These are phyloP conservation scores for Ichneumoninae sp. DNA, from an alignment of 2,888 invertebrate species.

Conservation along the genomic window DNA sequence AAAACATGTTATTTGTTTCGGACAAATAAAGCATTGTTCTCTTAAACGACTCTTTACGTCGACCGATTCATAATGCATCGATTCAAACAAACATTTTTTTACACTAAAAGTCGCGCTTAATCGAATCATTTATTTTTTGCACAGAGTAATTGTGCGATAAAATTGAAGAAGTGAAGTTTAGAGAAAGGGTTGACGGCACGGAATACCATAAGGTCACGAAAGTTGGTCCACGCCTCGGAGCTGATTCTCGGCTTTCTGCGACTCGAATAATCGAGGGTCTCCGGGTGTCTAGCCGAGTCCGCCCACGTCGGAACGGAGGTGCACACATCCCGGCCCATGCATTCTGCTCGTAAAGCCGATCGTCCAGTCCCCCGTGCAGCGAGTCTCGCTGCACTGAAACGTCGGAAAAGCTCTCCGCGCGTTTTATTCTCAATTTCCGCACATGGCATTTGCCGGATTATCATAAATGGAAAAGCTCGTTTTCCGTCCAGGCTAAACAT, in stretches of 20 bases:
- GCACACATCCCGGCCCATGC: conserved; percentile 4
- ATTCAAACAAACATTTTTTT: too few relatives aligned
- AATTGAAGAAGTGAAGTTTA: not conserved
- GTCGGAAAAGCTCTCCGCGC: not conserved
- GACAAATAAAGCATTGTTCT: too few relatives aligned
- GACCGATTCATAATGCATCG: too few relatives aligned
- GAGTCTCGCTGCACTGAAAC: not conserved
- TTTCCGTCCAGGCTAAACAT: not conserved
- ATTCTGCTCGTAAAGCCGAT: conserved; percentile 45
- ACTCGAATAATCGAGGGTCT: conserved; percentile 53
- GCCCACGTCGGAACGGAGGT: conserved; percentile 70
- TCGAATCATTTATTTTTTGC: too few relatives aligned
- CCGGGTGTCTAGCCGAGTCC: conserved; percentile 73
- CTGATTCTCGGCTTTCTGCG: conserved; percentile 67
- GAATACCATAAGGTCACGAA: not conserved
- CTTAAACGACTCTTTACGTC: too few relatives aligned
- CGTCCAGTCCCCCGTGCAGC: conserved; percentile 32
- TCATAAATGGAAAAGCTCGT: not conserved
- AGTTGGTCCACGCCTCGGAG: conserved; percentile 30
- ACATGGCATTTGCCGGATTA: not conserved
- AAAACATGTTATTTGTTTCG: too few relatives aligned
- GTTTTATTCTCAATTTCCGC: conserved; percentile 15
- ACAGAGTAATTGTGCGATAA: not conserved
- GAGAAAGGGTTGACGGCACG: not conserved
- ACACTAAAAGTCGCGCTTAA: too few relatives aligned